phyloP scores from a whole-genome alignment of 2,888 invertebrate genomes.

The Cephus runcator region DNA sequence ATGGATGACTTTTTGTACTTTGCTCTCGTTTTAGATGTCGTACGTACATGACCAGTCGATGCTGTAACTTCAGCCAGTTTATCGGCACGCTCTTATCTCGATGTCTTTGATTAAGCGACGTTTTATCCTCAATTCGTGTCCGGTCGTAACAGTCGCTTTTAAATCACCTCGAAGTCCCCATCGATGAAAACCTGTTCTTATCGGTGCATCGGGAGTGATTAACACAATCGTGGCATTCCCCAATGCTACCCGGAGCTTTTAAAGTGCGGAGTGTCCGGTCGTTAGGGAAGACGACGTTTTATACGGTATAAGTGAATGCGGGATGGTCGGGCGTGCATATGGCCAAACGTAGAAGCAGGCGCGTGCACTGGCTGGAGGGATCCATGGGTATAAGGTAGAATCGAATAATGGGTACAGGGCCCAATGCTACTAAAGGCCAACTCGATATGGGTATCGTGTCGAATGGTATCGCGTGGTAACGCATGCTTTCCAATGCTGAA shows the following conservation, averaged over 20 bases:
- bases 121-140: slow-evolving; percentile 45
- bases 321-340: background rate
- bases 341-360: background rate
- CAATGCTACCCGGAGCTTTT: background rate
- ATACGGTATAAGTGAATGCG: background rate
- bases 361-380: background rate
- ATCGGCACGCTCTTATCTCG: slow-evolving; percentile 30
- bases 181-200: background rate
- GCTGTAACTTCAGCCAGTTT: slow-evolving; percentile 40
- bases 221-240: background rate
- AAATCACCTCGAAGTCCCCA: background rate
- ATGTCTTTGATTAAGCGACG: slow-evolving; percentile 21
- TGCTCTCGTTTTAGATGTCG: background rate
- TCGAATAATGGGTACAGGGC: background rate
- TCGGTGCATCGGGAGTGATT: background rate
- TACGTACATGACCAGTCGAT: background rate
- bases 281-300: background rate
- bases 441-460: slow-evolving; percentile 34
- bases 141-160: background rate
- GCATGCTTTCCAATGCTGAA: slow-evolving; percentile 20
- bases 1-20: slow-evolving; percentile 40
- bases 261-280: background rate
- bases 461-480: slow-evolving; percentile 6
- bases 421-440: slow-evolving; percentile 6
- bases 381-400: background rate